Evolutionary conservation across 2,888 invertebrate genomes (phyloP), one percentile per base, ranked within the genome.

Genomic region (Xanthorhoe spadicearia): DNA sequence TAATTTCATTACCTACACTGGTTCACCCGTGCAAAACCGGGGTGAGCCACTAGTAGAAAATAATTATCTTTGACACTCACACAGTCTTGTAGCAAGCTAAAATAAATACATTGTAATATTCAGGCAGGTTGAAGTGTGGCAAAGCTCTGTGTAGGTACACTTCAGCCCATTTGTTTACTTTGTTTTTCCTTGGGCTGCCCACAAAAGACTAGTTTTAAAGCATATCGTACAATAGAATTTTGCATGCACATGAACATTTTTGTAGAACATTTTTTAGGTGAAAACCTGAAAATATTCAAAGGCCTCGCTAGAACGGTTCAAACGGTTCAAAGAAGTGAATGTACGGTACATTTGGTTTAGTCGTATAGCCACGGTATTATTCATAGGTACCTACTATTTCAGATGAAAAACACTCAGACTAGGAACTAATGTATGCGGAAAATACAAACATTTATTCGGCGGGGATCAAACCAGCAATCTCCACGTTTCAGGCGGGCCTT

Each of bases 61-160:
- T 23, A 23, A 23, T 3, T 23, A 23, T 23, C 23, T 23, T 23
- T 23, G 23, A 3, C 23, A 23, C 4, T 23, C 23, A 23, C 23
- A 23, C 23, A 23, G 23, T 15, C 19, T 46, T 46, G 13, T 54
- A 38, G 9, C 1, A 35, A 23, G 15, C 13, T 9, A 55, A 18
- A 6, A 15, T 2, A 46, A 46, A n/a, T 4, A 15, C 9, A 48
- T n/a, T 48, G n/a, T 46, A 15, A 23, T 48, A 5, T n/a, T 28
- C 15, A 46, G 56, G 46, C 56, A 48, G 56, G 13, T 4, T 48
- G 48, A 43, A 13, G 38, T 43, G 32, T 32, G 5, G 38, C 38
- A 43, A 43, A 43, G 38, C 38, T 43, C 13, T 43, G 13, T 43
- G 13, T 10, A 38, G 10, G 38, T 13, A 43, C 38, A 43, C 38